Percentiles rank a stretch among this genome's conserved stretches.
These are phyloP conservation scores for Palythoa grandiflora DNA, from an alignment of 92 coral and sea anemone species.

Conservation along the genomic window DNA sequence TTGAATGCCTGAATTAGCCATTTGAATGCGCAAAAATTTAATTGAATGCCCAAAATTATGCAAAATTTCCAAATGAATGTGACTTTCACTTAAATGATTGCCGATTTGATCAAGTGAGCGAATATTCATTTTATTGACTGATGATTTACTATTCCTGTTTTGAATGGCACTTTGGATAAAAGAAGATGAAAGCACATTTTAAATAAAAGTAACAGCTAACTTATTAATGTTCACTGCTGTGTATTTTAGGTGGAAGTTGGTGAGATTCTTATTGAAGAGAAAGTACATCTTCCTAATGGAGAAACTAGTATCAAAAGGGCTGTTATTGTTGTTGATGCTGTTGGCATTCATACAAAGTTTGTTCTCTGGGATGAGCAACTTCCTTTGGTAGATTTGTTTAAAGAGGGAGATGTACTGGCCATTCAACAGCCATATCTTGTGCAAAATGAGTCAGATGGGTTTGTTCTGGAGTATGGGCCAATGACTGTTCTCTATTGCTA, in stretches of 20 bases:
- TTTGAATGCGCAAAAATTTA: too few species aligned
- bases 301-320: conserved; percentile 80
- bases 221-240: neutral
- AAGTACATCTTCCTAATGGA: conserved; percentile 89
- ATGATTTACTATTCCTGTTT: too few species aligned
- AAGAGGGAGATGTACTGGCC: conserved; percentile 82
- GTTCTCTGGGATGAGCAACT: conserved; percentile 93
- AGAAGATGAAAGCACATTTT: too few species aligned
- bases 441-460: conserved; percentile 77
- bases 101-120: too few species aligned
- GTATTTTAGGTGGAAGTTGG: conserved; percentile 70
- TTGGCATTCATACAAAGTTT: conserved; percentile 82
- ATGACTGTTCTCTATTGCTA: conserved; percentile 82
- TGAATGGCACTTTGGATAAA: too few species aligned
- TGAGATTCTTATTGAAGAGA: conserved; percentile 79
- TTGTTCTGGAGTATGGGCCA: conserved; percentile 92
- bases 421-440: conserved; percentile 87
- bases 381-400: conserved; percentile 79
- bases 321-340: conserved; percentile 75
- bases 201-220: neutral
- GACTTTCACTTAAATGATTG: too few species aligned
- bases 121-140: too few species aligned
- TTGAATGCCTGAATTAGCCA: too few species aligned
- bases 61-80: too few species aligned
- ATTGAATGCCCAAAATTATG: too few species aligned